phyloP scores from a whole-genome alignment of 2,113 vertebrate species.

The Spea bombifrons region DNA sequence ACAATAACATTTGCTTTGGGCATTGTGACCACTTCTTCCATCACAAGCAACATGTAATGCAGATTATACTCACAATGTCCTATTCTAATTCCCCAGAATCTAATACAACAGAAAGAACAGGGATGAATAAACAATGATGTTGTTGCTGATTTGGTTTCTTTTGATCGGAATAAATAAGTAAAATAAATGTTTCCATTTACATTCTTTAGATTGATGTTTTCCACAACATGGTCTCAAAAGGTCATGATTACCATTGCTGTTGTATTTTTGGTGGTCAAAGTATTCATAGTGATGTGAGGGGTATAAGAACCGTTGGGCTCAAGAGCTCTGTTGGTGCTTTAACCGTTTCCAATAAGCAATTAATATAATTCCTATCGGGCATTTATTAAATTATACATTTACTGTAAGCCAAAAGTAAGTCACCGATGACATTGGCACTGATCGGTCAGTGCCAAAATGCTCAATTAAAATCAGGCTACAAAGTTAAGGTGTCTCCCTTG shows the following conservation, averaged over 20 bases:
- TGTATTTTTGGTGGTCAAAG: not conserved
- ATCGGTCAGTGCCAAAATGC: too few relatives aligned
- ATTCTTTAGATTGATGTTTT: not conserved
- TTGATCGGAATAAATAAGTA: slow-evolving; percentile 8
- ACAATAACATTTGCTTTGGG: slow-evolving; percentile 16
- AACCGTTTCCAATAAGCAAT: too few relatives aligned
- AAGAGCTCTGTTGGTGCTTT: too few relatives aligned
- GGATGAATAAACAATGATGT: not conserved
- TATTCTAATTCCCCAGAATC: not conserved
- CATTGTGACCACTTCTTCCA: slow-evolving; percentile 5
- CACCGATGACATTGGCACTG: too few relatives aligned
- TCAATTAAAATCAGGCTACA: too few relatives aligned
- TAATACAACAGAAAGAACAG: not conserved
- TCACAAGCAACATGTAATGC: slow-evolving; percentile 18
- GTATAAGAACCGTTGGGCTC: not conserved
- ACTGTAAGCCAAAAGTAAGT: too few relatives aligned
- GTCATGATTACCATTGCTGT: not conserved
- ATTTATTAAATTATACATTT: too few relatives aligned
- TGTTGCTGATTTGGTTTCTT: slow-evolving; percentile 6
- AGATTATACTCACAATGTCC: not conserved
- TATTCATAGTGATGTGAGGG: not conserved
- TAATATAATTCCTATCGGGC: too few relatives aligned
- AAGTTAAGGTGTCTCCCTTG: too few relatives aligned
- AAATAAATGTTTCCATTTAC: slow-evolving; percentile 16
- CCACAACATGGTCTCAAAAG: not conserved